A percentile compares a stretch with the other conserved stretches of the same genome.
Evolutionary conservation across 2,888 invertebrate genomes (phyloP).

Genomic region (Oscheius sp.): DNA sequence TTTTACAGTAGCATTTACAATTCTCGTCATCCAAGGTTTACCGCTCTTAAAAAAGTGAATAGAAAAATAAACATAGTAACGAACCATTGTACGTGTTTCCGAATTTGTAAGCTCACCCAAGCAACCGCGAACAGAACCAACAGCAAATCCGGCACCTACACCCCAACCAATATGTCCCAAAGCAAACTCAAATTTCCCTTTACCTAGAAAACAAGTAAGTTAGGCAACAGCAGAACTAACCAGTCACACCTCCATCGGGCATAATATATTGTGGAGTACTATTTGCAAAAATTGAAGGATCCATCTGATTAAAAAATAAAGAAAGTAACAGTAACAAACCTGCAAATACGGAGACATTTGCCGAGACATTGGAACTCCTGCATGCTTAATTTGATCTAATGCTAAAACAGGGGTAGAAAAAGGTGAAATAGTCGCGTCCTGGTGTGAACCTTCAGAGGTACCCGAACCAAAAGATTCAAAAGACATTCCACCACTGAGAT

Average conservation of each 20-base stretch:
- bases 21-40: constrained; percentile 66
- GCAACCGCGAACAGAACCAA: constrained; percentile 63
- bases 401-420: constrained; percentile 58
- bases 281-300: constrained; percentile 64
- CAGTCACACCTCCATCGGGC: constrained; percentile 64
- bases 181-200: constrained; percentile 68
- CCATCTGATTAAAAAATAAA: constrained; percentile 51
- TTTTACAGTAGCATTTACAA: constrained; percentile 67
- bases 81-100: constrained; percentile 63
- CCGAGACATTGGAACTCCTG: constrained; percentile 63
- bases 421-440: constrained; percentile 22
- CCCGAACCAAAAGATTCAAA: constrained; percentile 12
- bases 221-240: neutral
- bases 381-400: constrained; percentile 64
- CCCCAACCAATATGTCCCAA: constrained; percentile 68
- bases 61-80: constrained; percentile 1
- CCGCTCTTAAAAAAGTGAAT: constrained; percentile 34
- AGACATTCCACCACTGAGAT: constrained; percentile 41
- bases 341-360: constrained; percentile 68
- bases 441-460: neutral
- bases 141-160: constrained; percentile 62
- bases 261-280: constrained; percentile 66
- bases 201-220: constrained; percentile 33
- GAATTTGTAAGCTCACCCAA: constrained; percentile 64
- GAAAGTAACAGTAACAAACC: constrained; percentile 36